Base-by-base conservation (phyloP, 2,888 invertebrate species). In the Andrena bucephala region DNA sequence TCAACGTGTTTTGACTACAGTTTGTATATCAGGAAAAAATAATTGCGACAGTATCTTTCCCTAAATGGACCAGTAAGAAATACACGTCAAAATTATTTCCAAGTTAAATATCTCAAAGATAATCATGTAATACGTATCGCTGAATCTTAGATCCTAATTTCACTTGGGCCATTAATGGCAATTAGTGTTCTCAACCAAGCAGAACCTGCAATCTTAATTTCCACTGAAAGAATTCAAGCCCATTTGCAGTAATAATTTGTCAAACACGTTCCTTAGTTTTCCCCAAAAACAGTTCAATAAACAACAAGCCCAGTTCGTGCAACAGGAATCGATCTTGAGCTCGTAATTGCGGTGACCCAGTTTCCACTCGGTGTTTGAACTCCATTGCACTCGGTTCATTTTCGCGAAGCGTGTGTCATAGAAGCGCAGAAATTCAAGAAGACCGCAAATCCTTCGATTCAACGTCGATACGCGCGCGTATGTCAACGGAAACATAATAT, bases 401-500 rank as follows among this genome's bases (percentile, higher is more conserved):
- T 50, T 71, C 48, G 65, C 42, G 66, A 70, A 31, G 52, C 69
- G 65, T 29, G 69, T 63, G 13, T 10, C 63, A 68, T 42, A 33
- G 50, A 33, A 54, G 36, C 54, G 10, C 33, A n/a, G 36, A 59
- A 72, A 60, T 84, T 73, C 63, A 48, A 69, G 81, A 24, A 63
- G 20, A 78, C 81, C 78, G 66, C 84, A 78, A 76, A 77, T 84
- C 81, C 85, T 78, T 81, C 72, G 72, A 76, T 78, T 76, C 66
- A 59, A 59, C 77, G 60, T 57, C 59, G 27, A 36, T 29, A 16
- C n/a, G 48, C 71, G 69, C 74, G 81, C 59, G 31, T 63, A 57
- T 33, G 48, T 57, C 52, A 63, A 16, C 50, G 66, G 76, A 75
- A 71, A 81, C 75, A 71, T 66, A 75, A 42, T 81, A 72, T 72